Conservation (phyloP, 2,888 invertebrate genomes). For the Acrocyrtus sp. region DNA sequence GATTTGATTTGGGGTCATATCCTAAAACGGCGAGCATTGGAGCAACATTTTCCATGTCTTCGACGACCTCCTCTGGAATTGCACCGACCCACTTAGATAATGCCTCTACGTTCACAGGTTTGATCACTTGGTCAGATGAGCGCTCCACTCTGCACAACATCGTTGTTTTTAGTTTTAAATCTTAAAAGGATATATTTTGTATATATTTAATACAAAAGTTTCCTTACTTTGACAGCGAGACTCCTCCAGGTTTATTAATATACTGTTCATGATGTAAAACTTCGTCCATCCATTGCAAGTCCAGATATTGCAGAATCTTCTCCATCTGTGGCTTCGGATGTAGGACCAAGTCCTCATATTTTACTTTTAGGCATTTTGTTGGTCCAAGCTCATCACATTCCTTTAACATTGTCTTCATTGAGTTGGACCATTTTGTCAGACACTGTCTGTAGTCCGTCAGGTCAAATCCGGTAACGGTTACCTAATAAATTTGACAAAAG, state of each 20-base stretch:
- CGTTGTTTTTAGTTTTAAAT: too few relatives aligned
- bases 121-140: slow-evolving; percentile 98
- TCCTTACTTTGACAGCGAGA: slow-evolving; percentile 91
- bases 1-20: slow-evolving; percentile 96
- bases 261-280: slow-evolving; percentile 97
- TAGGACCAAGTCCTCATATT: slow-evolving; percentile 96
- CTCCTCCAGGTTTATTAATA: slow-evolving; percentile 95
- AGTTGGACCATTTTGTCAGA: slow-evolving; percentile 95
- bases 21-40: slow-evolving; percentile 91
- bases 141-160: slow-evolving; percentile 88
- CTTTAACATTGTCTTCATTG: slow-evolving; percentile 92
- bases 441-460: slow-evolving; percentile 93
- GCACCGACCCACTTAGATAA: slow-evolving; percentile 91
- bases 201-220: not conserved
- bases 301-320: slow-evolving; percentile 86
- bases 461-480: slow-evolving; percentile 93
- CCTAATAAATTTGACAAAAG: slow-evolving; percentile 67
- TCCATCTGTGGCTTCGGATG: slow-evolving; percentile 91
- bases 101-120: slow-evolving; percentile 97
- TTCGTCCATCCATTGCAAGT: slow-evolving; percentile 93
- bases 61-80: slow-evolving; percentile 89
- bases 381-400: slow-evolving; percentile 83
- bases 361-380: slow-evolving; percentile 75
- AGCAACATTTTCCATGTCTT: slow-evolving; percentile 91
- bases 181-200: not conserved